Conservation (phyloP, 1,140 invertebrate species). For the Nasonia vitripennis region DNA sequence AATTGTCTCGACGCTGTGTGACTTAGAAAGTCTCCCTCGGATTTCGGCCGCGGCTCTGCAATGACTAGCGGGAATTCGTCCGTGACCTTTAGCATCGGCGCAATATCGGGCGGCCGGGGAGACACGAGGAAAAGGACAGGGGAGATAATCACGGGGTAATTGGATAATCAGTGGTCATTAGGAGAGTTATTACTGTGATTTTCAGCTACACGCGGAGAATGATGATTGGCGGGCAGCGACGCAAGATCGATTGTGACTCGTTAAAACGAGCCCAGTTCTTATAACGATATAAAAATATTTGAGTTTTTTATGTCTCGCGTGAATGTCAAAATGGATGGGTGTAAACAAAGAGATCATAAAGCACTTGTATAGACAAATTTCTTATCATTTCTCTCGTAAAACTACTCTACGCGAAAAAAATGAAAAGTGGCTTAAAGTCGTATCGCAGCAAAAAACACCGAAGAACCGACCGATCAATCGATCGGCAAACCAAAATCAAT, state of each 20-base stretch:
- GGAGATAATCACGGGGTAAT: conserved; percentile 18
- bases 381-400: too few species aligned
- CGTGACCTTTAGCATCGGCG: background rate
- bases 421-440: too few species aligned
- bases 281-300: conserved; percentile 10
- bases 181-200: conserved; percentile 22
- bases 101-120: background rate
- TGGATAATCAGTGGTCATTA: conserved; percentile 40
- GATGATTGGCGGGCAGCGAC: conserved; percentile 11
- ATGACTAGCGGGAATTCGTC: background rate
- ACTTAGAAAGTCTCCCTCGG: conserved; percentile 9
- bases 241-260: conserved; percentile 17
- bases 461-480: too few species aligned
- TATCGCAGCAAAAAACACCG: too few species aligned
- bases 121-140: background rate
- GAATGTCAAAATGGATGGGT: too few species aligned
- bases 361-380: too few species aligned
- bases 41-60: background rate
- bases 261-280: conserved; percentile 10
- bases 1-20: background rate
- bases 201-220: background rate
- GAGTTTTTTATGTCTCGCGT: background rate
- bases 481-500: too few species aligned
- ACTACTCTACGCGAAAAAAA: too few species aligned
- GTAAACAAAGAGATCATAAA: too few species aligned